A percentile compares a stretch with the other conserved stretches of the same genome.
Evolutionary conservation across 2,888 invertebrate species (phyloP).

Genomic region (Amblyteles armatorius): DNA sequence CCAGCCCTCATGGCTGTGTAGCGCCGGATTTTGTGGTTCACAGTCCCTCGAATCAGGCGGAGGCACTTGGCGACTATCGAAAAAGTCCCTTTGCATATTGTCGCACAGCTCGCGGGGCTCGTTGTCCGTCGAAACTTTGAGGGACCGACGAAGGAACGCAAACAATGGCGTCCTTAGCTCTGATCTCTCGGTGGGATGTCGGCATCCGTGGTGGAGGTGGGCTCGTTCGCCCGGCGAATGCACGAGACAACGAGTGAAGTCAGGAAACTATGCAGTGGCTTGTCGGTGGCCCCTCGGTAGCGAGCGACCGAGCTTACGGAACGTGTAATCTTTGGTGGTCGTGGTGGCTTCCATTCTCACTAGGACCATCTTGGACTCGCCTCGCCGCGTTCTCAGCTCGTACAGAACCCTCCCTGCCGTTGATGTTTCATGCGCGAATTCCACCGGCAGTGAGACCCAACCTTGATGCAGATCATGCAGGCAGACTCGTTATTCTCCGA

Average conservation of each 20-base stretch:
- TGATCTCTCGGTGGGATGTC: conserved; percentile 18
- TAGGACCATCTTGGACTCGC: not conserved
- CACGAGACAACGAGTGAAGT: conserved; percentile 57
- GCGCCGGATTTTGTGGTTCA: not conserved
- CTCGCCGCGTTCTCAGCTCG: not conserved
- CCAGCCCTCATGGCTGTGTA: not conserved
- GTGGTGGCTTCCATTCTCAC: conserved; percentile 10
- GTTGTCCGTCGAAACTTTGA: conserved; percentile 63
- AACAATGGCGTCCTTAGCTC: conserved; percentile 63
- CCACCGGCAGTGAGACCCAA: not conserved
- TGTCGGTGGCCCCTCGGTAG: conserved; percentile 16
- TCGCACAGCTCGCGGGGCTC: conserved; percentile 20
- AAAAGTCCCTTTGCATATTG: conserved; percentile 48
- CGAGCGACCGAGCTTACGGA: not conserved
- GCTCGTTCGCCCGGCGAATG: conserved; percentile 22
- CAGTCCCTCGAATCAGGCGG: not conserved
- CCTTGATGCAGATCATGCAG: not conserved
- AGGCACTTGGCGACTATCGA: conserved; percentile 6
- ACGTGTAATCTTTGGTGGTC: conserved; percentile 28
- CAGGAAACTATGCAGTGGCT: conserved; percentile 59
- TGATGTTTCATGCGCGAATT: not conserved
- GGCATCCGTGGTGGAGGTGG: not conserved
- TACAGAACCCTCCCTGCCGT: not conserved
- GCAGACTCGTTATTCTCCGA: not conserved
- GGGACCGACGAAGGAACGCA: conserved; percentile 63